Percentiles rank a stretch among this genome's conserved stretches.
phyloP scores from a whole-genome alignment of 2,888 invertebrate species.

The Conus canariensis region DNA sequence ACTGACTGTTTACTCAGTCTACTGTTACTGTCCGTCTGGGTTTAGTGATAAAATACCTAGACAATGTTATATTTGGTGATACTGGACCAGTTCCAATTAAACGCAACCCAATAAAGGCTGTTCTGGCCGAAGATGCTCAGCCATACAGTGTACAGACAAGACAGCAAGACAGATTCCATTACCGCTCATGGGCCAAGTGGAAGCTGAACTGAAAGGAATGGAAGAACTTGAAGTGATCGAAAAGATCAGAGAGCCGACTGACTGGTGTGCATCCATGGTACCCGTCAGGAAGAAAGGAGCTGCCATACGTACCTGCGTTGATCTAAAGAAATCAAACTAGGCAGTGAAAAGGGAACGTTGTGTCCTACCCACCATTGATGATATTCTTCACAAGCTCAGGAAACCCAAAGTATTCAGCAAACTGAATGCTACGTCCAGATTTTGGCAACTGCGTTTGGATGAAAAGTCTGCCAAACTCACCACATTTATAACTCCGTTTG shows the following conservation, averaged over 20 bases:
- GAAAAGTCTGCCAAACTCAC: slow-evolving; percentile 10
- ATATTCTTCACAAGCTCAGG: neutral
- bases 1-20: neutral
- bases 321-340: neutral
- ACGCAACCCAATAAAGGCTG: neutral
- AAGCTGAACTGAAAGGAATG: neutral
- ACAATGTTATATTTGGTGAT: too few relatives aligned
- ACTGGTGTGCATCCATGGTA: neutral
- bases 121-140: neutral
- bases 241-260: neutral
- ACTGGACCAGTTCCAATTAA: neutral
- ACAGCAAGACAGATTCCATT: neutral
- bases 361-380: neutral
- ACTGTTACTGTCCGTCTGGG: neutral
- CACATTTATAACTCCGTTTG: slow-evolving; percentile 38
- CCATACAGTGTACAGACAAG: neutral
- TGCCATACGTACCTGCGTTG: neutral
- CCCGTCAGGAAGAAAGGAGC: neutral
- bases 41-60: too few relatives aligned
- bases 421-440: neutral
- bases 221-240: neutral
- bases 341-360: neutral
- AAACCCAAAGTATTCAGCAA: neutral
- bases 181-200: neutral
- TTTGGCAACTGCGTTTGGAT: slow-evolving; percentile 18